These are phyloP conservation scores for Sitophilus oryzae DNA, from an alignment of 1,140 invertebrate species.

Conservation along the genomic window DNA sequence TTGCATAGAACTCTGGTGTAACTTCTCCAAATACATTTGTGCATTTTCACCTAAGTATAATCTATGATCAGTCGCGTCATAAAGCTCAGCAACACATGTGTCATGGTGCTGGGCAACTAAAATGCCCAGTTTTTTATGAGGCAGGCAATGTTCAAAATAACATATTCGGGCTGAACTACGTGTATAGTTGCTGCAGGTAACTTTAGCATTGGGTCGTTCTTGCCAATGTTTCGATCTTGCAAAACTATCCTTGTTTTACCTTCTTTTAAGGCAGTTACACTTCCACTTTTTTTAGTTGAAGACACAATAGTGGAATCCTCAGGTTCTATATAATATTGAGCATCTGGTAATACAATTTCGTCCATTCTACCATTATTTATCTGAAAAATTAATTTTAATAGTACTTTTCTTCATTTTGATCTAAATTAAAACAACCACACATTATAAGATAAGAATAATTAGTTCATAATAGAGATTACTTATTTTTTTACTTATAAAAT, in stretches of 20 bases:
- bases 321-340: constrained; percentile 71
- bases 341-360: constrained; percentile 61
- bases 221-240: constrained; percentile 56
- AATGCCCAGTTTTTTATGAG: constrained; percentile 68
- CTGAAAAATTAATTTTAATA: constrained; percentile 38
- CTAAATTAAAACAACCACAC: too few species aligned
- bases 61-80: constrained; percentile 56
- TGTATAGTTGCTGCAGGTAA: constrained; percentile 54
- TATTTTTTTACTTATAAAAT: too few species aligned
- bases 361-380: constrained; percentile 57
- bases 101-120: constrained; percentile 62
- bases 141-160: constrained; percentile 58
- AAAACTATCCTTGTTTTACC: constrained; percentile 63
- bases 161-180: constrained; percentile 53
- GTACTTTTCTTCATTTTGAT: too few species aligned
- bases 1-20: constrained; percentile 55
- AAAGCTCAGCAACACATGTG: constrained; percentile 68
- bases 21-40: constrained; percentile 55
- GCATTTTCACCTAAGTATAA: constrained; percentile 56
- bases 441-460: too few species aligned
- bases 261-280: constrained; percentile 51
- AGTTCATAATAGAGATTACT: too few species aligned
- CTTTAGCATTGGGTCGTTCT: constrained; percentile 48
- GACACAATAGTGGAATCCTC: constrained; percentile 54
- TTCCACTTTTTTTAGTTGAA: constrained; percentile 48